These are phyloP conservation scores for Laothoe populi DNA, from an alignment of 2,888 invertebrate species.

Conservation along the genomic window DNA sequence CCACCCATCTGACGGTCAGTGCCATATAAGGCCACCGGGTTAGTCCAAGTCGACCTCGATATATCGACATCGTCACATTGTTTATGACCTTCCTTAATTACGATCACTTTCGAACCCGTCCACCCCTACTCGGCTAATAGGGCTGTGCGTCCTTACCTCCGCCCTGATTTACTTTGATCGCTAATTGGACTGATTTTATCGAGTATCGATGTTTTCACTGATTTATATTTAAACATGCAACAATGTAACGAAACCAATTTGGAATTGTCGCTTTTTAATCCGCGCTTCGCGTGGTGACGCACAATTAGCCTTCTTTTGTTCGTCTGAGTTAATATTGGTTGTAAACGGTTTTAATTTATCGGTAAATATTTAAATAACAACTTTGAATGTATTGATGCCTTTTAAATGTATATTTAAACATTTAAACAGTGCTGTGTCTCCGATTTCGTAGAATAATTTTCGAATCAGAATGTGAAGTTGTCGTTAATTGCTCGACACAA, in stretches of 20 bases:
- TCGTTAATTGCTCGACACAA: not conserved
- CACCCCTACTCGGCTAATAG: slow-evolving; percentile 21
- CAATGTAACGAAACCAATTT: slow-evolving; percentile 23
- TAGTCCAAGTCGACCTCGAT: slow-evolving; percentile 25
- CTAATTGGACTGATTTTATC: slow-evolving; percentile 52
- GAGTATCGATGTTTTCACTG: slow-evolving; percentile 27
- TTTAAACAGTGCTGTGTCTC: not conserved
- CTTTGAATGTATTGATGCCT: not conserved
- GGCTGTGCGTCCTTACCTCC: slow-evolving; percentile 52
- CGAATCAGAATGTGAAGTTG: not conserved
- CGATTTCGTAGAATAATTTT: not conserved
- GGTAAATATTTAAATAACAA: slow-evolving; percentile 16
- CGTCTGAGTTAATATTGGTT: slow-evolving; percentile 9
- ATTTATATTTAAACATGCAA: slow-evolving; percentile 25
- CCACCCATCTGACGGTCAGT: slow-evolving; percentile 38
- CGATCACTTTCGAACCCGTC: slow-evolving; percentile 58
- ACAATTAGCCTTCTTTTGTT: slow-evolving; percentile 27
- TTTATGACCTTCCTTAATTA: slow-evolving; percentile 62
- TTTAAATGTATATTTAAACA: not conserved
- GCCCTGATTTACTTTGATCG: slow-evolving; percentile 62
- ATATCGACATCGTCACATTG: slow-evolving; percentile 50
- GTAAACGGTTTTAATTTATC: slow-evolving; percentile 11
- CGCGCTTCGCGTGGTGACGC: slow-evolving; percentile 22
- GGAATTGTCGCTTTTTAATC: slow-evolving; percentile 13
- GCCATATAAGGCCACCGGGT: slow-evolving; percentile 37